These are phyloP conservation scores for Ambastaia sidthimunki DNA, from an alignment of 2,797 vertebrate species.

Conservation along the genomic window DNA sequence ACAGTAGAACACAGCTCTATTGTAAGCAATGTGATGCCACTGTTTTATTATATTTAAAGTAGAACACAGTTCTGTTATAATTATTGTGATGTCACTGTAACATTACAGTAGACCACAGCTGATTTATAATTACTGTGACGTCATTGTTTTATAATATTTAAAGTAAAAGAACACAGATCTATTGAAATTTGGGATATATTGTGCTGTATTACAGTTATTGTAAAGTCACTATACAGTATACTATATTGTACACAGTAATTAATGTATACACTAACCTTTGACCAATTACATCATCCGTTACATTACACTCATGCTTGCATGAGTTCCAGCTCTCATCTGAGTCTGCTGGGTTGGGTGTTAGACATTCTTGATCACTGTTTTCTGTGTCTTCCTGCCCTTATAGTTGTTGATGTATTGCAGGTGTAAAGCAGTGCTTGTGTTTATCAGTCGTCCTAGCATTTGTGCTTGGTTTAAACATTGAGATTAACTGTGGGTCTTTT, in stretches of 20 bases:
- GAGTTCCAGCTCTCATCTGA: background rate
- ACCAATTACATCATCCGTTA: too few species aligned
- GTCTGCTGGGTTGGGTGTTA: constrained; percentile 54
- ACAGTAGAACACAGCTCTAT: background rate
- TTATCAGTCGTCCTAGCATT: constrained; percentile 21
- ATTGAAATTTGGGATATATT: too few species aligned
- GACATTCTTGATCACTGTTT: constrained; percentile 56
- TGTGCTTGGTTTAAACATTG: background rate
- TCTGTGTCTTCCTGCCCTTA: constrained; percentile 27
- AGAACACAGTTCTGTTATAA: background rate
- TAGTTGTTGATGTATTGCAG: constrained; percentile 27
- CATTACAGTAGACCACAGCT: background rate
- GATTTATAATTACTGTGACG: too few species aligned
- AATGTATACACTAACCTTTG: too few species aligned
- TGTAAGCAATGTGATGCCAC: too few species aligned
- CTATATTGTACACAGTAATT: too few species aligned
- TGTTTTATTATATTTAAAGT: background rate
- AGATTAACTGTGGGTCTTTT: constrained; percentile 2
- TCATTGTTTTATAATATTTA: too few species aligned
- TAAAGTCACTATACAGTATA: too few species aligned
- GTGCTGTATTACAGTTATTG: too few species aligned
- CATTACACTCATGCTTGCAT: too few species aligned
- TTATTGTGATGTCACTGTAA: background rate
- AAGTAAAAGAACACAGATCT: too few species aligned
- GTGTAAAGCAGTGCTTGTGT: constrained; percentile 20